Evolutionary conservation across 2,113 vertebrate genomes (phyloP).

Genomic region (Petromus typicus): DNA sequence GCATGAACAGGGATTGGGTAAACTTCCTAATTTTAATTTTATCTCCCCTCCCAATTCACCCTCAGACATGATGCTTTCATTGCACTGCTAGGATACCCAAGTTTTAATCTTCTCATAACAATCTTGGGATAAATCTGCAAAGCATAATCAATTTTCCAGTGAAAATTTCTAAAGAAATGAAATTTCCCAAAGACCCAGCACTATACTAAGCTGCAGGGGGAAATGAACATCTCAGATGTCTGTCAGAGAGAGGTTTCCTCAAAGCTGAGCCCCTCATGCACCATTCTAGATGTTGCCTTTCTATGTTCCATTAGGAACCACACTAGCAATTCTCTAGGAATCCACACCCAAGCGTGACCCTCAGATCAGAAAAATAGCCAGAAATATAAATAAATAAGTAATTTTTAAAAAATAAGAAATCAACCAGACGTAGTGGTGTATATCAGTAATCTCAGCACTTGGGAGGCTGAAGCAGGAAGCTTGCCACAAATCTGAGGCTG

Average conservation of each 20-base stretch:
- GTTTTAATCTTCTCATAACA: not conserved
- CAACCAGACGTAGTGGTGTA: not conserved
- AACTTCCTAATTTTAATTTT: not conserved
- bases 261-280: not conserved
- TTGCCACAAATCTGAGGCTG: not conserved
- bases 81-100: not conserved
- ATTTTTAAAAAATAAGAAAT: not conserved
- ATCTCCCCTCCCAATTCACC: not conserved
- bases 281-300: not conserved
- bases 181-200: not conserved
- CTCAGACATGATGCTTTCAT: not conserved
- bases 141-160: not conserved
- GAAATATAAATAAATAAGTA: not conserved
- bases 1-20: not conserved
- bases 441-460: not conserved
- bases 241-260: not conserved
- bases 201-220: not conserved
- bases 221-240: not conserved
- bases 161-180: slow-evolving; percentile 15
- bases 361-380: not conserved
- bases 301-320: not conserved
- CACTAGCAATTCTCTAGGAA: not conserved
- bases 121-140: not conserved
- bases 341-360: not conserved
- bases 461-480: too few relatives aligned